These are phyloP conservation scores for Cryptoprocta ferox DNA, from an alignment of 2,797 vertebrate species.

Conservation along the genomic window DNA sequence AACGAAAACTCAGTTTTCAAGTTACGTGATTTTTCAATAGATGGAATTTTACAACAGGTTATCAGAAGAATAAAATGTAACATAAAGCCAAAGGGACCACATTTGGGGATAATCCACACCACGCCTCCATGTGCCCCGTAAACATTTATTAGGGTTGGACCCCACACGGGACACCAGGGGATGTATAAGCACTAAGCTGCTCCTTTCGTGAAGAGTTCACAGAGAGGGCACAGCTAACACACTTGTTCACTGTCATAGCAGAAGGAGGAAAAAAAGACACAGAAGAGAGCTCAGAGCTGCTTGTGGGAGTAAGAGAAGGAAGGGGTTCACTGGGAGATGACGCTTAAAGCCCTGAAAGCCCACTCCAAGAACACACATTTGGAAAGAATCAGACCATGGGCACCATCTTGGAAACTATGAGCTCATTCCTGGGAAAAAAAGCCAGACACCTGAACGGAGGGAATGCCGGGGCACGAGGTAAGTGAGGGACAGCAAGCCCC, in stretches of 20 bases:
- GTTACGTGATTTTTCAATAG: not conserved
- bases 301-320: too few relatives aligned
- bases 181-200: not conserved
- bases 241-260: not conserved
- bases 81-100: not conserved
- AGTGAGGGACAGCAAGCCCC: not conserved
- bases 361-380: not conserved
- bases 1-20: not conserved
- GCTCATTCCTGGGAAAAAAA: not conserved
- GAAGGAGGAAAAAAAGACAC: not conserved
- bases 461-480: not conserved
- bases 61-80: not conserved
- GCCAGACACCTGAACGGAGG: not conserved
- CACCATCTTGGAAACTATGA: not conserved
- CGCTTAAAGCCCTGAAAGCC: accelerated
- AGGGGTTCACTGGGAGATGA: too few relatives aligned
- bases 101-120: accelerated
- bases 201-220: not conserved
- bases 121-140: accelerated
- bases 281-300: not conserved
- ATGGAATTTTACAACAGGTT: not conserved
- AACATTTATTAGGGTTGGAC: too few relatives aligned
- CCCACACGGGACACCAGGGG: too few relatives aligned
- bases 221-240: not conserved
- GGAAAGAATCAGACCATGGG: not conserved